Evolutionary conservation across 1,140 invertebrate species (phyloP), one percentile per base, ranked within the genome.

Genomic region (Monochamus saltuarius): DNA sequence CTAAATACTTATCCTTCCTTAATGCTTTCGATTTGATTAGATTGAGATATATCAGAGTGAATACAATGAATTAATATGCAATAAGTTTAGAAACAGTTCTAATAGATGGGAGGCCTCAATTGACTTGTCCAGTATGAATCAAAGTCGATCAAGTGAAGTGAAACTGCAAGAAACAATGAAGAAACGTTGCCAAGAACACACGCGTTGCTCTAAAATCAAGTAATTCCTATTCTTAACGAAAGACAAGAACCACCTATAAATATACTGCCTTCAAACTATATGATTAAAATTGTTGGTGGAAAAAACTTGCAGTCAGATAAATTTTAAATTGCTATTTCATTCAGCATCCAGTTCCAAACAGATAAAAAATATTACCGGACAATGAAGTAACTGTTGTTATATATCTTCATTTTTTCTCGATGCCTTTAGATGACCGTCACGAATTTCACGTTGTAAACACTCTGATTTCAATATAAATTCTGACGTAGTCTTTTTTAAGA

Each of bases 251-350:
- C 39, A 43, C 42, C 61, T 42, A 63, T 63, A 63, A 63, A 63
- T 63, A 63, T 59, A 55, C 61, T 50, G 61, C 56, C 38, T 58
- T 62, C 61, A 62, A 62, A 63, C 61, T 59, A 63, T 63, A 63
- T 63, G 61, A 63, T 63, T 59, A 55, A 59, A 59, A 63, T 63
- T 63, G 61, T 63, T 59, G 35, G 50, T 3, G 34, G 56, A 62
- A 62, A 62, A 62, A 62, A 58, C 61, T 62, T 58, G 61, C 61
- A 63, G 35, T 42, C 47, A 49, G 60, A 56, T 62, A 62, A 54
- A 63, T 55, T 63, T 46, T 55, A 59, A 59, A 63, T 58, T 59
- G 56, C 49, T 52, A 49, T 53, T 63, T 55, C 47, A 63, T 59
- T 63, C 61, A 62, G 49, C 38, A 34, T 45, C 36, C 38, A 53